Conservation (phyloP, 2,888 invertebrate genomes). For the Eupithecia subfuscata region DNA sequence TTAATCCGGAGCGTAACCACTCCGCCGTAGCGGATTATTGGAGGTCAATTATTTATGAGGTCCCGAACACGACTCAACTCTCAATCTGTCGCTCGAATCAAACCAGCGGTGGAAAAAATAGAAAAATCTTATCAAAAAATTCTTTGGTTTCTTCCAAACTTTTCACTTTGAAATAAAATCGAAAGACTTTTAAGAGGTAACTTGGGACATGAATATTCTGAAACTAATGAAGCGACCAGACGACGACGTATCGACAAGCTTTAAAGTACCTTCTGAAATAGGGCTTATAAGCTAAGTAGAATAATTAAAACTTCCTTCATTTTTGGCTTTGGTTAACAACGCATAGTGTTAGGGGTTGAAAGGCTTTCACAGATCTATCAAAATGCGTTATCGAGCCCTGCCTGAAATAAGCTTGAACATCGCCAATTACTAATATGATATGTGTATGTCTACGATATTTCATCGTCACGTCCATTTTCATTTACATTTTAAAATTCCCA, state of each 20-base stretch:
- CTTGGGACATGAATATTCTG: slow-evolving; percentile 57
- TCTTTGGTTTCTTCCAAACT: slow-evolving; percentile 32
- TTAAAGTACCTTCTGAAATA: not conserved
- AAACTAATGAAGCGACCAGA: slow-evolving; percentile 45
- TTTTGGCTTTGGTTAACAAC: not conserved
- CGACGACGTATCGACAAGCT: slow-evolving; percentile 26
- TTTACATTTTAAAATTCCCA: slow-evolving; percentile 61
- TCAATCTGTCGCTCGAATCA: slow-evolving; percentile 29
- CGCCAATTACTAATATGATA: not conserved
- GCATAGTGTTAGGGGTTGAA: not conserved
- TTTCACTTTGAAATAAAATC: slow-evolving; percentile 40
- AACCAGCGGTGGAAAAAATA: slow-evolving; percentile 15
- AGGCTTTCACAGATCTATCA: not conserved
- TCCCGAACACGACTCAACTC: slow-evolving; percentile 29
- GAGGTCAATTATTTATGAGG: slow-evolving; percentile 35
- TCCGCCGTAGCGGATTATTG: slow-evolving; percentile 20
- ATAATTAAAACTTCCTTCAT: not conserved
- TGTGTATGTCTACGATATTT: not conserved
- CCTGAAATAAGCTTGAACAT: not conserved
- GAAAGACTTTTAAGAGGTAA: slow-evolving; percentile 47
- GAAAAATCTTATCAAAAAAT: slow-evolving; percentile 27
- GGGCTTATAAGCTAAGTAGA: not conserved
- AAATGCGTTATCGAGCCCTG: not conserved
- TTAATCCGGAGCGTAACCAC: slow-evolving; percentile 15
- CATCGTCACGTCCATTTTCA: slow-evolving; percentile 33